Evolutionary conservation across 2,888 invertebrate species (phyloP), one percentile per base, ranked within the genome.

Genomic region (Polietes domitor): DNA sequence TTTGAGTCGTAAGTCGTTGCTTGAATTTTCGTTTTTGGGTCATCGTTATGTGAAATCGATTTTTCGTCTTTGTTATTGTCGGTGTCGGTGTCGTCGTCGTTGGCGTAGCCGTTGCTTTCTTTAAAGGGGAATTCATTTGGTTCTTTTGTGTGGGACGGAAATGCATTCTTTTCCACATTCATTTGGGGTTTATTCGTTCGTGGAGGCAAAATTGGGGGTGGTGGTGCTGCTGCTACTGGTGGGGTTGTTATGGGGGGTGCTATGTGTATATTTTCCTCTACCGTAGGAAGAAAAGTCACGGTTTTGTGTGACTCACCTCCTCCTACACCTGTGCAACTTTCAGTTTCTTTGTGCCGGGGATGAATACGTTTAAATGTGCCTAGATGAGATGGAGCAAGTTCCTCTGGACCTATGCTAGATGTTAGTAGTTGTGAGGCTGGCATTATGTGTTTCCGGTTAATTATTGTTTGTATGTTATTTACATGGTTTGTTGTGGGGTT

Each of bases 41-140:
- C 89, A 89, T 87, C 88, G 87, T 86, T 88, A 87, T 87, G 86
- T 79, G 73, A 79, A 82, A 85, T 86, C 81, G 84, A 82, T 81
- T 81, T 78, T 83, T 85, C n/a, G n/a, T n/a, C 77, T 83, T 81
- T 78, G 80, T 80, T 79, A 32, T 77, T 72, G 63, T 50, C 21
- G 81, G 68, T 85, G 78, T 47, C 83, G 84, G 70, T 84, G 85
- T 73, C 80, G 86, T 75, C 83, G 47, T 75, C 73, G 77, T 75
- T 77, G 50, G 73, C 83, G 47, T 75, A 71, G 77, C 71, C 77
- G 50, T 73, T 72, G 47, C 75, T 72, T 73, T 72, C 50, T 70
- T 26, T 19, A 75, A 78, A 75, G 41, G 68, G 53, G 53, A 43
- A 41, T 47, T 63, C 50, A 53, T n/a, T 41, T 24, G 24, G 6